Base-by-base conservation (phyloP, 2,113 vertebrate genomes). In the Tachysurus fulvidraco region DNA sequence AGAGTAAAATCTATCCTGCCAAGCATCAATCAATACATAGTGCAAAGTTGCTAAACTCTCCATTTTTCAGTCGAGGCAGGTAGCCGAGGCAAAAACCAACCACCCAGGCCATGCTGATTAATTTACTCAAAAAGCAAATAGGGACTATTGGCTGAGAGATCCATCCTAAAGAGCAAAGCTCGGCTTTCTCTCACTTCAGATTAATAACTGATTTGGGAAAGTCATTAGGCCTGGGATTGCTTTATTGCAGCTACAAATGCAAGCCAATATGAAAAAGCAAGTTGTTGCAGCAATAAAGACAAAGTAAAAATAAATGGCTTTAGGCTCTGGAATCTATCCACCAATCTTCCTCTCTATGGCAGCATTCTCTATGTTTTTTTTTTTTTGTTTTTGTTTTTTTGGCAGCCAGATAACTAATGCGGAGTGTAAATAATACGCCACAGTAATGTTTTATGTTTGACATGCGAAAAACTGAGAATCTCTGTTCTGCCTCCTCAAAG, bases 351-450 rank as follows among this genome's bases (percentile, higher is more conserved):
- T 86, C 67, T 76, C 65, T 54, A 89, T 41, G 60, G 36, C 52
- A 77, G 62, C 30, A 25, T 60, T 86, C n/a, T n/a, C n/a, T n/a
- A n/a, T n/a, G n/a, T n/a, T n/a, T n/a, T n/a, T n/a, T n/a, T n/a
- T n/a, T n/a, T n/a, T n/a, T n/a, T n/a, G n/a, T n/a, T n/a, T n/a
- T n/a, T n/a, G n/a, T 59, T 50, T 50, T 83, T 87, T 54, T 84
- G 88, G 83, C 84, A 81, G 76, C 46, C 30, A 83, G 85, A 77
- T 90, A 9, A 50, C 82, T 46, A 80, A 69, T 19, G 44, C 50
- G 57, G 84, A 86, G 81, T 86, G 87, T 89, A 91, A 92, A 89
- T 89, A 89, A 90, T 83, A 84, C 84, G 85, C 85, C 86, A 88
- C 85, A 87, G 76, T 69, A 86, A 88, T 79, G 28, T 64, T 79